Base-by-base conservation (phyloP, 2,113 vertebrate genomes). In the Tiliqua scincoides region DNA sequence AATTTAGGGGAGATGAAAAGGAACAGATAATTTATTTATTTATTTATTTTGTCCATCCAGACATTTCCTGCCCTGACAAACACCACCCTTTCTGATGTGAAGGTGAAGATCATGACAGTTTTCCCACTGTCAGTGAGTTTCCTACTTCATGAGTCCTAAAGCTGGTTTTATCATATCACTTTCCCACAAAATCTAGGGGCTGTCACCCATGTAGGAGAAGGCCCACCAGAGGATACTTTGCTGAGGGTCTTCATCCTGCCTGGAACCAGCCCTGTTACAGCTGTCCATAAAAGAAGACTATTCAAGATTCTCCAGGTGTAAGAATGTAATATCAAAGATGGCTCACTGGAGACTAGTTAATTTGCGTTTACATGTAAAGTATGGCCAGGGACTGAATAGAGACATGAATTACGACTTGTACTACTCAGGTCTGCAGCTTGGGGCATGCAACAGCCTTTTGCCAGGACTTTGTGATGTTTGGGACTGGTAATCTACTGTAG, bases 61-160 rank as follows among this genome's bases (percentile, higher is more conserved):
- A 18, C 65, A 12, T 11, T 83, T 2, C 91, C 25, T 57, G 63
- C 80, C 71, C 65, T 54, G 8, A 52, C 35, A 54, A 40, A 11
- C 0, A 0, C 2, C 27, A 17, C 61, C n/a, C 23, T 0, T 57
- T 85, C 15, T 37, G 27, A 52, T 70, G 54, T 88, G 83, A 78
- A 30, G 32, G 20, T 37, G 37, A 88, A 59, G 7, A 59, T 37
- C 86, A 88, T 9, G 89, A 57, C 87, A 88, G 72, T 54, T 91
- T 82, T 85, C 70, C 86, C 10, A 25, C 25, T 67, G 23, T 62
- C 88, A 65, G 7, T n/a, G 62, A 57, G 21, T 35, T 52, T 89
- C 48, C 73, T 88, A 23, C 79, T 81, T 83, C 61, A 73, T 62
- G 48, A 35, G 62, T 57, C 74, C 59, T 68, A 68, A 54, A 87